phyloP scores from a whole-genome alignment of 2,113 vertebrate genomes.

The Saccopteryx leptura region DNA sequence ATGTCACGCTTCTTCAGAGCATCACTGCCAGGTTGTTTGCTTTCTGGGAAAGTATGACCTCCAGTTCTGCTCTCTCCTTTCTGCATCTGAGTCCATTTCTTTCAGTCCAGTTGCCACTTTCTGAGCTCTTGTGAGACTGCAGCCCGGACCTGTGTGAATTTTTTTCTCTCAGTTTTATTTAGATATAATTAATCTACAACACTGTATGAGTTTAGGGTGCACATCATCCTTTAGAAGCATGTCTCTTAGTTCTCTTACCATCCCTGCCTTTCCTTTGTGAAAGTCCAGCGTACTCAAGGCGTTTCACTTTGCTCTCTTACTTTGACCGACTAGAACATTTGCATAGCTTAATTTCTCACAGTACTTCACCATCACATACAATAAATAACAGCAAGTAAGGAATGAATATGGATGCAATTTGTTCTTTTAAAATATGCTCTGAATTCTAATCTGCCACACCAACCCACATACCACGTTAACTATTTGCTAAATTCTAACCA shows the following conservation, averaged over 20 bases:
- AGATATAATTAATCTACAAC: background rate
- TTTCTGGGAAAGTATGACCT: background rate
- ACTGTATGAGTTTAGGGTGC: background rate
- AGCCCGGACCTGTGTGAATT: rapidly evolving
- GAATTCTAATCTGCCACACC: background rate
- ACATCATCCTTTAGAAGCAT: background rate
- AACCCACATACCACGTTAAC: no score
- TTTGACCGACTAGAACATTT: background rate
- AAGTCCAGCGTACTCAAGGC: background rate
- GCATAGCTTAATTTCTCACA: background rate
- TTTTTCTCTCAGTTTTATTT: background rate
- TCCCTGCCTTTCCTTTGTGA: background rate
- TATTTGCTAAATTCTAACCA: background rate
- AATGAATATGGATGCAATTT: background rate
- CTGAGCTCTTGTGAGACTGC: background rate
- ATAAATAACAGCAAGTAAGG: background rate
- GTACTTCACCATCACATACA: background rate
- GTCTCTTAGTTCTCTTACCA: background rate
- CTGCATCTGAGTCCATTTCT: background rate
- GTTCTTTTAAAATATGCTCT: background rate
- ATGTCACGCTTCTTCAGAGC: background rate
- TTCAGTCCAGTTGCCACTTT: background rate
- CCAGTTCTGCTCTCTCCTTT: background rate
- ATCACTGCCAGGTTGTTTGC: background rate
- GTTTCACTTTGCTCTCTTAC: background rate